Conservation (phyloP, 2,797 vertebrate genomes). For the Myotis myotis region DNA sequence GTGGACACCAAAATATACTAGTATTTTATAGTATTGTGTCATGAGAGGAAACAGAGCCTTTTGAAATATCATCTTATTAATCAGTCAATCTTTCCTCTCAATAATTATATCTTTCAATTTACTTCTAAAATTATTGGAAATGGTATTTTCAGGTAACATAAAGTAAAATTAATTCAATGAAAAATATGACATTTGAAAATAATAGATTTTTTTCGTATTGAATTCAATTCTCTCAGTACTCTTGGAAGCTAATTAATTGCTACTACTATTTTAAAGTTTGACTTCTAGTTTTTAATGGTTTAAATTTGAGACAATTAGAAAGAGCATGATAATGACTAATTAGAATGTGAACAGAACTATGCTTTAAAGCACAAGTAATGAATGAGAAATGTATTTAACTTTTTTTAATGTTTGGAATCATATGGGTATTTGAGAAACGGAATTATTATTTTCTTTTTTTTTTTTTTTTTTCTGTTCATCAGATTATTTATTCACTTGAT, state of each 20-base stretch:
- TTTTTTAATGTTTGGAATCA: constrained; percentile 65
- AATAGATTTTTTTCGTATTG: constrained; percentile 51
- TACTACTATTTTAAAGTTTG: constrained; percentile 44
- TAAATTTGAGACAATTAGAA: constrained; percentile 64
- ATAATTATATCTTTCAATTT: constrained; percentile 73
- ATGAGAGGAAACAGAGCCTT: constrained; percentile 43
- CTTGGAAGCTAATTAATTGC: constrained; percentile 24
- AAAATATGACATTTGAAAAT: constrained; percentile 67
- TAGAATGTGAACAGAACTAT: constrained; percentile 67
- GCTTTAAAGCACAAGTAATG: neutral
- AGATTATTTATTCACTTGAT: too few species aligned
- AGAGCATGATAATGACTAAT: constrained; percentile 40
- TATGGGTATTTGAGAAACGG: constrained; percentile 57
- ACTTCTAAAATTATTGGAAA: constrained; percentile 74
- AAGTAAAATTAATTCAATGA: constrained; percentile 67
- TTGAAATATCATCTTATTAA: constrained; percentile 69
- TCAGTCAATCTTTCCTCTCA: constrained; percentile 75
- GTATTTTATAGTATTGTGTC: constrained; percentile 57
- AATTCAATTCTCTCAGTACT: constrained; percentile 53
- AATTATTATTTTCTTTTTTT: constrained; percentile 64
- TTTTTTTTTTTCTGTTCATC: too few species aligned
- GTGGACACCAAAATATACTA: constrained; percentile 54
- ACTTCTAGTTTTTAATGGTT: constrained; percentile 62
- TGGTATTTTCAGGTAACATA: constrained; percentile 75
- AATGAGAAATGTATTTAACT: constrained; percentile 50